phyloP scores from a whole-genome alignment of 2,797 vertebrate genomes.

The Gymnoscopelus braueri region DNA sequence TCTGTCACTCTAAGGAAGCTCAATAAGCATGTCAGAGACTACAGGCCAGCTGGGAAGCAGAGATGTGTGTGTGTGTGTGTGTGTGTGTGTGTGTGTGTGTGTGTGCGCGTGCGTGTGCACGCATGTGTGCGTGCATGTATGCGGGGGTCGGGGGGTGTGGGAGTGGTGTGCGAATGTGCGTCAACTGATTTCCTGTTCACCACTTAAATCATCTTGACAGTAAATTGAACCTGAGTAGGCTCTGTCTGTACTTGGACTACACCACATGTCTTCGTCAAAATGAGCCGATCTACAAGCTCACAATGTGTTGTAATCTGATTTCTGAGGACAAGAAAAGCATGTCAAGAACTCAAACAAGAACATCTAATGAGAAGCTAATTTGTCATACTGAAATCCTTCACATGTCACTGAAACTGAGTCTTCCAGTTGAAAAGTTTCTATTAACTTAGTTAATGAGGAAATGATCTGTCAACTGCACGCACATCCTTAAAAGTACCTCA shows the following conservation, averaged over 20 bases:
- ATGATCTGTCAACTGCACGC: too few relatives aligned
- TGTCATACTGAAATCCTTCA: too few relatives aligned
- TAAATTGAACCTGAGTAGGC: too few relatives aligned
- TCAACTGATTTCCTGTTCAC: constrained; percentile 18
- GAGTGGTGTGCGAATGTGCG: constrained; percentile 1
- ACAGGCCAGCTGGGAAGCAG: constrained; percentile 41
- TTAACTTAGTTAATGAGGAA: too few relatives aligned
- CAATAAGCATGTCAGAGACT: constrained; percentile 51
- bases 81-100: constrained; percentile 13
- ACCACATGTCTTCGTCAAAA: too few relatives aligned
- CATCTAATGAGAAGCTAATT: neutral
- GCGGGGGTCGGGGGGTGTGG: neutral
- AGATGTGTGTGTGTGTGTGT: constrained; percentile 20
- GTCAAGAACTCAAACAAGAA: neutral
- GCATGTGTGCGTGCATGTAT: neutral
- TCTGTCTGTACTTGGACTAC: too few relatives aligned
- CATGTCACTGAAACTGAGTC: too few relatives aligned
- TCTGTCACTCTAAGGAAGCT: constrained; percentile 60
- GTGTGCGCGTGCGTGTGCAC: neutral
- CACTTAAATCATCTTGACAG: too few relatives aligned
- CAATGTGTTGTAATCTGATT: constrained; percentile 12
- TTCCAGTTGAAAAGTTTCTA: too few relatives aligned
- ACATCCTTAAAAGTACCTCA: too few relatives aligned
- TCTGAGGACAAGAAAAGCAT: constrained; percentile 14
- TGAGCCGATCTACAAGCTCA: too few relatives aligned